These are phyloP conservation scores for Ondatra zibethicus DNA, from an alignment of 2,113 vertebrate genomes.

Conservation along the genomic window DNA sequence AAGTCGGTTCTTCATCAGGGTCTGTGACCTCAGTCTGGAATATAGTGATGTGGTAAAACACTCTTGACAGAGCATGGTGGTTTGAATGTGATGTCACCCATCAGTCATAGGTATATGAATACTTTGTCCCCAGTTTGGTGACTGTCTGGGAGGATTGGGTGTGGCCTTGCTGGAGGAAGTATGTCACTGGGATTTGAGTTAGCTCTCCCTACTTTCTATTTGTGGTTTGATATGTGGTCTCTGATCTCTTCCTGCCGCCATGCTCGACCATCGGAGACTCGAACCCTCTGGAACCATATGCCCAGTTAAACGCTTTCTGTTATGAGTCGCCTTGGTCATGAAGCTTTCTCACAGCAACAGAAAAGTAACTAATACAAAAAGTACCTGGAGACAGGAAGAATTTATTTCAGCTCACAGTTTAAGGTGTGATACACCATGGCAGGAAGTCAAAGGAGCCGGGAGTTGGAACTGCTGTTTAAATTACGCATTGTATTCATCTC, in stretches of 20 bases:
- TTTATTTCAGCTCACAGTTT: background rate
- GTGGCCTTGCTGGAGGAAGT: background rate
- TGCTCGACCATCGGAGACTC: accelerated
- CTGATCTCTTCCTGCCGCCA: background rate
- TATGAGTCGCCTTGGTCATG: background rate
- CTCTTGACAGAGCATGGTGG: background rate
- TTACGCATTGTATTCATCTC: background rate
- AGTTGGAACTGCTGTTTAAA: too few relatives aligned
- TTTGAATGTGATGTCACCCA: background rate
- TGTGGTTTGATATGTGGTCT: background rate
- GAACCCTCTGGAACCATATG: background rate
- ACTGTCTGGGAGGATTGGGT: background rate
- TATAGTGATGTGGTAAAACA: background rate
- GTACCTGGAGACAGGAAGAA: background rate
- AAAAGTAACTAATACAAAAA: background rate
- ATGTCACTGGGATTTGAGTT: background rate
- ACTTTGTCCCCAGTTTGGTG: background rate
- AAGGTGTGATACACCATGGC: background rate
- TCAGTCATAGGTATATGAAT: background rate
- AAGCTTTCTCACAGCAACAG: background rate
- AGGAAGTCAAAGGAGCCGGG: background rate
- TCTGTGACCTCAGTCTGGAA: background rate
- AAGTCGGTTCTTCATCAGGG: background rate
- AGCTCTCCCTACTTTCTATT: background rate
- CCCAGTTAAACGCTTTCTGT: background rate